Evolutionary conservation across 2,113 vertebrate species (phyloP), one percentile per base, ranked within the genome.

Genomic region (human): DNA sequence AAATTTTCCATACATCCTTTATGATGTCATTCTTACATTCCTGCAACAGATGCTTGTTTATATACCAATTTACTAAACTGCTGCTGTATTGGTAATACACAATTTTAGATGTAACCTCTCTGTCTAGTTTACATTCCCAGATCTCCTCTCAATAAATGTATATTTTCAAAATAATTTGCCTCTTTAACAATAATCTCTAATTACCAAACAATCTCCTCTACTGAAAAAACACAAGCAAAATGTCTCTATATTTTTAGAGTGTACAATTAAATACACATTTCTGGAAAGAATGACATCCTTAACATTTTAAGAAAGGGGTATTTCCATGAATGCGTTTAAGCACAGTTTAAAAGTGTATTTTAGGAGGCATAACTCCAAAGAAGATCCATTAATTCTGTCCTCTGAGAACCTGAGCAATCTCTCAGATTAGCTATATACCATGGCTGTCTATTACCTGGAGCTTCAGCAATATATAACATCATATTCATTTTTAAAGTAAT

Each of bases 11-110:
- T 98, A 98, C 98, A 98, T 99, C 98, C 98, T 99, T 99, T 99
- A 99, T 99, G 98, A 99, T 99, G 98, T 99, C 98, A 99, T 99
- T 99, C 98, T 98, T 98, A 95, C 98, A 99, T 98, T 98, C 98
- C 97, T 98, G 97, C 98, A 98, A 98, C 99, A 99, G 98, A 99
- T 99, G 99, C 98, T 98, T 98, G 98, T 99, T 99, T 99, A 99
- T 98, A 98, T 98, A 98, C 98, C 98, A 98, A 99, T 99, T 99
- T 99, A 97, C 98, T 95, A 97, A 98, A 98, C 93, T 96, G 98
- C 98, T 98, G 98, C 98, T 30, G 11, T 98, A 94, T 97, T 89
- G 97, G 98, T 98, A 98, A 96, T 97, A 98, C 95, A 68, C 92
- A 98, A 92, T 92, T 98, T 97, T 97, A 66, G 98, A 98, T 3